These are phyloP conservation scores for Ictidomys tridecemlineatus DNA, from an alignment of 2,113 vertebrate species.

Conservation along the genomic window DNA sequence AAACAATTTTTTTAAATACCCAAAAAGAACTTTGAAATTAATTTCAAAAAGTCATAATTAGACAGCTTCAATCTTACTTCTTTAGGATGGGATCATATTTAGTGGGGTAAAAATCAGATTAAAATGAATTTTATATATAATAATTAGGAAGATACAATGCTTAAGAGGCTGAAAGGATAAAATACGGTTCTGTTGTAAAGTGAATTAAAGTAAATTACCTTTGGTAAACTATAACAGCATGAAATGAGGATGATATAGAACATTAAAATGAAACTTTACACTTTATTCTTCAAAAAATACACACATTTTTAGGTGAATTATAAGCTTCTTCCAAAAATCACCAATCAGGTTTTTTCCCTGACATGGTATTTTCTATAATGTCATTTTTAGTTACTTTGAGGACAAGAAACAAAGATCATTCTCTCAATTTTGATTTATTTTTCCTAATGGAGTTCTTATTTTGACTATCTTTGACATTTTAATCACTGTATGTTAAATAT, in stretches of 20 bases:
- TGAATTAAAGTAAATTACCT: slow-evolving; percentile 61
- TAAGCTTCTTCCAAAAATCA: neutral
- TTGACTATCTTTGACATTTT: slow-evolving; percentile 28
- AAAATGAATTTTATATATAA: slow-evolving; percentile 48
- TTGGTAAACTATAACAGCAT: slow-evolving; percentile 67
- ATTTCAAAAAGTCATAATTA: slow-evolving; percentile 64
- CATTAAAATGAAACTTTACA: slow-evolving; percentile 55
- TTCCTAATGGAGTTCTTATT: slow-evolving; percentile 54
- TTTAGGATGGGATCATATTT: slow-evolving; percentile 64
- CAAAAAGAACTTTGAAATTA: slow-evolving; percentile 79
- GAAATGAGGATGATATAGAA: slow-evolving; percentile 75
- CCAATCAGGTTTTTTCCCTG: neutral
- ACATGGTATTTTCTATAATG: slow-evolving; percentile 19
- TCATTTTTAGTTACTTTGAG: slow-evolving; percentile 60
- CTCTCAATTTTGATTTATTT: slow-evolving; percentile 53
- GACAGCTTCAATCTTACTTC: slow-evolving; percentile 59
- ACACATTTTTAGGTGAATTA: slow-evolving; percentile 39
- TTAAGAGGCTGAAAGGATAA: slow-evolving; percentile 62
- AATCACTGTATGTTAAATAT: slow-evolving; percentile 1
- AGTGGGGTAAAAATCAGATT: slow-evolving; percentile 51
- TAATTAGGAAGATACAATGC: slow-evolving; percentile 47
- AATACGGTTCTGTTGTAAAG: slow-evolving; percentile 75
- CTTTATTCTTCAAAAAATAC: slow-evolving; percentile 63
- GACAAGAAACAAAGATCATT: slow-evolving; percentile 48
- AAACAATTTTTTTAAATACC: slow-evolving; percentile 65